phyloP scores from a whole-genome alignment of 2,888 invertebrate species.

The Lacanobia wlatinum region DNA sequence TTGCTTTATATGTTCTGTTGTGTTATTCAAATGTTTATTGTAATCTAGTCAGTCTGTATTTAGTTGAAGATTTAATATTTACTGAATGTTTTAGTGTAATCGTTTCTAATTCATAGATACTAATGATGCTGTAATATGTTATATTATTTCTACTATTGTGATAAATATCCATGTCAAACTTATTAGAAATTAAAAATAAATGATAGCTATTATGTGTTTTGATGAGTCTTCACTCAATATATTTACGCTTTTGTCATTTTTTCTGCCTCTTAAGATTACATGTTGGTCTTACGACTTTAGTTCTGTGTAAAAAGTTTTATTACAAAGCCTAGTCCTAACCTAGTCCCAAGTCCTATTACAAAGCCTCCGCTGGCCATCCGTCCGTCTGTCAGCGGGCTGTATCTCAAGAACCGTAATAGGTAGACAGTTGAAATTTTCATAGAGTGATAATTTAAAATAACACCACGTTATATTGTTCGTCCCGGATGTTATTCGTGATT shows the following conservation, averaged over 20 bases:
- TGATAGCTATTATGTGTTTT: conserved; percentile 20
- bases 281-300: neutral
- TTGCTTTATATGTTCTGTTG: conserved; percentile 51
- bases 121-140: conserved; percentile 56
- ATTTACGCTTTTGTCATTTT: neutral
- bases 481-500: no score
- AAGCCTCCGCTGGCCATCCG: no score
- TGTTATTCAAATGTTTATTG: conserved; percentile 55
- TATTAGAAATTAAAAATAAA: conserved; percentile 52
- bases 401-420: no score
- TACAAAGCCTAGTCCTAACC: no score
- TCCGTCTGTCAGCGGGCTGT: no score
- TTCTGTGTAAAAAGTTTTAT: neutral
- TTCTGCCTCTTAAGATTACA: neutral
- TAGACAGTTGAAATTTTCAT: no score
- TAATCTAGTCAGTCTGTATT: conserved; percentile 65
- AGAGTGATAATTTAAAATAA: no score
- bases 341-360: no score
- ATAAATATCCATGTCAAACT: conserved; percentile 60
- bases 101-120: conserved; percentile 22
- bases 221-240: neutral
- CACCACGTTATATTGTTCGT: no score
- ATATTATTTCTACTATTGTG: conserved; percentile 64
- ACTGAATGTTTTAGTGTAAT: conserved; percentile 49
- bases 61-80: conserved; percentile 61